phyloP scores from a whole-genome alignment of 2,888 invertebrate species.

The Pristionchus arcanus region DNA sequence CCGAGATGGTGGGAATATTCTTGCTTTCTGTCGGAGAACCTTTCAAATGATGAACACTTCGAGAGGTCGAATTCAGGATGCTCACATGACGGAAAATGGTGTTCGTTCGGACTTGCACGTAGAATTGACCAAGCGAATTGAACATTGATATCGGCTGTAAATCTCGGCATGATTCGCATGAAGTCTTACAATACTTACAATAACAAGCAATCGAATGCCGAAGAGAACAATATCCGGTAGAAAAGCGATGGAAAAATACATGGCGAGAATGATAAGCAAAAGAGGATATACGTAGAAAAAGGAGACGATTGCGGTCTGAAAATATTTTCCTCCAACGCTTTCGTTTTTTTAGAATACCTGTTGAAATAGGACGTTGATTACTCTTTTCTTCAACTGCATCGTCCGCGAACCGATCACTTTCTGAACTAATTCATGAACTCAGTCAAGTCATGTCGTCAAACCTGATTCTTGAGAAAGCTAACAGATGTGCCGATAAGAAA shows the following conservation, averaged over 20 bases:
- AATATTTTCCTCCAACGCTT: neutral
- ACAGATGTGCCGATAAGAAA: conserved; percentile 18
- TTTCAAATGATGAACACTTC: neutral
- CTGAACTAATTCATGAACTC: neutral
- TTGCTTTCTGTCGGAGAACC: neutral
- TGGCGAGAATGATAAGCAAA: neutral
- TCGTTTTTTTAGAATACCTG: neutral
- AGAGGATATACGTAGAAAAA: conserved; percentile 25
- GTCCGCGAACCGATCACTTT: conserved; percentile 5
- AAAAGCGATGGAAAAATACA: neutral
- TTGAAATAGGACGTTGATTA: neutral
- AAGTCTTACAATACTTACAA: neutral
- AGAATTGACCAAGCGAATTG: conserved; percentile 14
- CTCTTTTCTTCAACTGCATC: conserved; percentile 10
- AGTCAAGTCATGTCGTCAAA: neutral
- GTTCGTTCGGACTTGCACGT: conserved; percentile 12
- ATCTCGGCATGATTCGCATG: neutral
- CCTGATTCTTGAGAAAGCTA: neutral
- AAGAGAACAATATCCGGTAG: neutral
- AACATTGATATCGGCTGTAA: conserved; percentile 27
- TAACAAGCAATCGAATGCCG: neutral
- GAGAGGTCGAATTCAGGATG: neutral
- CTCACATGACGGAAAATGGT: conserved; percentile 3
- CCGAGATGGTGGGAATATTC: neutral
- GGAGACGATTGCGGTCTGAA: conserved; percentile 21